Conservation (phyloP, 2,113 vertebrate genomes). For the Stigmatopora argus region DNA sequence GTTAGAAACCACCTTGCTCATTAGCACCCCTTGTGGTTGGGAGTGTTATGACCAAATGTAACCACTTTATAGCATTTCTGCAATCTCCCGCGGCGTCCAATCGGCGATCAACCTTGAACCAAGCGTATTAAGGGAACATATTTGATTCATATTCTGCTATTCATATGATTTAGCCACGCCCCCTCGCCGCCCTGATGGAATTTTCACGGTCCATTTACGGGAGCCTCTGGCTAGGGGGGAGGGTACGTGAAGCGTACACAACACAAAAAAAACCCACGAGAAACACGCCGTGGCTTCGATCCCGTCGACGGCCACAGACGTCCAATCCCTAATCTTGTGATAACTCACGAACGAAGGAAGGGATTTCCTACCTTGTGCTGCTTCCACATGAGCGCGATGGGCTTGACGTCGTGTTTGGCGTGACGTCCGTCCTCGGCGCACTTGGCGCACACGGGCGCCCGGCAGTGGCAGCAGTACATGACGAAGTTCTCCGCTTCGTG, state of each 20-base stretch:
- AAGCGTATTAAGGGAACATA: conserved; percentile 40
- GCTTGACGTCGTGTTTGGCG: conserved; percentile 84
- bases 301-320: too few relatives aligned
- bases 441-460: conserved; percentile 81
- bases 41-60: not conserved
- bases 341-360: too few relatives aligned
- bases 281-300: too few relatives aligned
- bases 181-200: conserved; percentile 50
- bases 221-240: conserved; percentile 5
- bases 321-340: too few relatives aligned
- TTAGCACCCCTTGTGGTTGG: not conserved
- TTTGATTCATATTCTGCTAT: conserved; percentile 42
- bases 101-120: conserved; percentile 10
- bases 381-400: conserved; percentile 88
- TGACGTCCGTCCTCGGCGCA: conserved; percentile 90
- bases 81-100: not conserved
- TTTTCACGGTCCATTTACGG: conserved; percentile 55
- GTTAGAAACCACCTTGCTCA: too few relatives aligned
- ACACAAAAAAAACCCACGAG: not conserved
- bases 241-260: not conserved
- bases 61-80: not conserved
- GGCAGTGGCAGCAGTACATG: conserved; percentile 89
- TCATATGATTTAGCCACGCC: conserved; percentile 44
- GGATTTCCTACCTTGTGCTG: conserved; percentile 86
- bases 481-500: conserved; percentile 93